Evolutionary conservation across 2,797 vertebrate genomes (phyloP).

Genomic region (Myiotriccus ornatus): DNA sequence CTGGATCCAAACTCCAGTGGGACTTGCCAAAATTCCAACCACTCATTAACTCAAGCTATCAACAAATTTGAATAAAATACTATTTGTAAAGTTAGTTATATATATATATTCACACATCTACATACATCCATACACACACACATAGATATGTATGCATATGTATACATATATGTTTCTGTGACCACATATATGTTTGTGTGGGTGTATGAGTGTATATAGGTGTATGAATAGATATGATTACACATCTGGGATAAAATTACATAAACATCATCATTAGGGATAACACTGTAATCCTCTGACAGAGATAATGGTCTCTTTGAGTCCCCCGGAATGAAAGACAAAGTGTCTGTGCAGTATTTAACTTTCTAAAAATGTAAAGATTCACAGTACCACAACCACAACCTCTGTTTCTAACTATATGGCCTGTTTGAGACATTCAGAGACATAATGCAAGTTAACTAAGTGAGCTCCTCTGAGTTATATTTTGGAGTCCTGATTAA

Average conservation of each 20-base stretch:
- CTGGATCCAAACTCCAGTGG: conserved; percentile 49
- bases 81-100: conserved; percentile 60
- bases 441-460: neutral
- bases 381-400: neutral
- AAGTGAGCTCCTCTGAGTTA: neutral
- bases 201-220: neutral
- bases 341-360: neutral
- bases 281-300: neutral
- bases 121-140: neutral
- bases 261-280: conserved; percentile 24
- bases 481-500: conserved; percentile 25
- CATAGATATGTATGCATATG: neutral
- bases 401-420: neutral
- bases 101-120: neutral
- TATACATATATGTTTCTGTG: neutral
- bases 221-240: neutral
- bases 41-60: conserved; percentile 71
- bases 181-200: neutral
- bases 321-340: conserved; percentile 8
- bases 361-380: neutral
- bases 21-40: conserved; percentile 60
- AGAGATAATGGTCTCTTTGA: conserved; percentile 51
- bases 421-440: neutral
- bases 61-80: conserved; percentile 58
- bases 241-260: conserved; percentile 16